These are phyloP conservation scores for Pogona vitticeps DNA, from an alignment of 2,113 vertebrate genomes.

Conservation along the genomic window DNA sequence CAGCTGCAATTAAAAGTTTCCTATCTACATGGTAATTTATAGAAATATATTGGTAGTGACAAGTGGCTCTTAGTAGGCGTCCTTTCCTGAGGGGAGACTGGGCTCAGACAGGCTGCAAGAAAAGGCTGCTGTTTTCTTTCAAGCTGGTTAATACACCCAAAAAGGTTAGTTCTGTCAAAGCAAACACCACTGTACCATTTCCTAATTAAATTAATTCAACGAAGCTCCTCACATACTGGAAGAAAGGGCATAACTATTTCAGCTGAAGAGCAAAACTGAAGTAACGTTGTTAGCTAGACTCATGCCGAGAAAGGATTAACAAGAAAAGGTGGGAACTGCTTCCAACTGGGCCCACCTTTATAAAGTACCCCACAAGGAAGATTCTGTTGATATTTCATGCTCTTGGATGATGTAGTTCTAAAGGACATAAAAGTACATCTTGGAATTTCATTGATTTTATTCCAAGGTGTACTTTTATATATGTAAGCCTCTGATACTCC, in stretches of 20 bases:
- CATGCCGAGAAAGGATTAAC: not conserved
- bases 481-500: too few species aligned
- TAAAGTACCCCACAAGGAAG: not conserved
- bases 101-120: not conserved
- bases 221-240: not conserved
- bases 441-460: not conserved
- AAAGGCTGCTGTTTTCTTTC: not conserved
- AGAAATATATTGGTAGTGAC: not conserved
- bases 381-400: not conserved
- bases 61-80: not conserved
- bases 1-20: not conserved
- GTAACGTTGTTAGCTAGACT: not conserved
- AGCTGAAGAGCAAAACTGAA: not conserved
- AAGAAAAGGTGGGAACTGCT: not conserved
- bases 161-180: conserved; percentile 10
- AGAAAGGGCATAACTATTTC: conserved; percentile 9
- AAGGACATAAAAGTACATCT: not conserved
- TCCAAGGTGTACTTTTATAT: too few species aligned
- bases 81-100: not conserved
- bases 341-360: not conserved
- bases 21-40: not conserved
- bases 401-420: not conserved
- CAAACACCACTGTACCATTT: not conserved
- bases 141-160: not conserved
- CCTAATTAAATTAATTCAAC: conserved; percentile 29